A percentile compares a stretch with the other conserved stretches of the same genome.
Evolutionary conservation across 2,113 vertebrate species (phyloP).

Genomic region (Polyodon spathula): DNA sequence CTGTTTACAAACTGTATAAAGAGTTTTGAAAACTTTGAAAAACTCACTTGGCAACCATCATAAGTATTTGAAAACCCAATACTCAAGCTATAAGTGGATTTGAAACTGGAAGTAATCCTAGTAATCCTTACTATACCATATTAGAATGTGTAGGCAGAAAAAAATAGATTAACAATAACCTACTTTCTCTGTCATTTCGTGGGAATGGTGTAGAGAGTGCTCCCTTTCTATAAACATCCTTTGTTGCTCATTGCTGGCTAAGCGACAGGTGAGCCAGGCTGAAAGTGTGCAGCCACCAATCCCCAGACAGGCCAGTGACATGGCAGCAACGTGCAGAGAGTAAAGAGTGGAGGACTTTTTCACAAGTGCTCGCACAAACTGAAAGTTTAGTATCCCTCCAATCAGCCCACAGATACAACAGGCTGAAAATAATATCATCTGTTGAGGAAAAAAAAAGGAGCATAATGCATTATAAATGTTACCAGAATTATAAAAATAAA

Average conservation of each 20-base stretch:
- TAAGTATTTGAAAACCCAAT: no score
- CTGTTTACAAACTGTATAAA: no score
- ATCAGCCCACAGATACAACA: slow-evolving; percentile 98
- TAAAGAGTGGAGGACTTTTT: slow-evolving; percentile 71
- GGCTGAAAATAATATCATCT: slow-evolving; percentile 98
- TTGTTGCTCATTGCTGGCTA: slow-evolving; percentile 95
- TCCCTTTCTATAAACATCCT: slow-evolving; percentile 97
- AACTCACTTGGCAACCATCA: no score
- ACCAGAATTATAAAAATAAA: slow-evolving; percentile 11
- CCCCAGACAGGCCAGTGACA: slow-evolving; percentile 89
- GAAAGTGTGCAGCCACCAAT: slow-evolving; percentile 89
- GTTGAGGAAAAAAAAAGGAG: slow-evolving; percentile 31
- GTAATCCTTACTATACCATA: no score
- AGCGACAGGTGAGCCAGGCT: slow-evolving; percentile 92
- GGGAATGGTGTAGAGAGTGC: slow-evolving; percentile 93
- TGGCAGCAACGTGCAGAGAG: slow-evolving; percentile 81
- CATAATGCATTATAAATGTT: slow-evolving; percentile 22
- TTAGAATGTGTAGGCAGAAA: no score
- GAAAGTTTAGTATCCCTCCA: slow-evolving; percentile 93
- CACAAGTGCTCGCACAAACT: slow-evolving; percentile 88
- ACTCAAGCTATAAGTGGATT: no score
- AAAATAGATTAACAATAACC: slow-evolving; percentile 38
- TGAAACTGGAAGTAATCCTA: no score
- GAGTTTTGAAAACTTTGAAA: no score
- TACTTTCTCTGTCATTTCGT: slow-evolving; percentile 93